Base-by-base conservation (phyloP, 2,888 invertebrate genomes). In the Napeogenes inachia region DNA sequence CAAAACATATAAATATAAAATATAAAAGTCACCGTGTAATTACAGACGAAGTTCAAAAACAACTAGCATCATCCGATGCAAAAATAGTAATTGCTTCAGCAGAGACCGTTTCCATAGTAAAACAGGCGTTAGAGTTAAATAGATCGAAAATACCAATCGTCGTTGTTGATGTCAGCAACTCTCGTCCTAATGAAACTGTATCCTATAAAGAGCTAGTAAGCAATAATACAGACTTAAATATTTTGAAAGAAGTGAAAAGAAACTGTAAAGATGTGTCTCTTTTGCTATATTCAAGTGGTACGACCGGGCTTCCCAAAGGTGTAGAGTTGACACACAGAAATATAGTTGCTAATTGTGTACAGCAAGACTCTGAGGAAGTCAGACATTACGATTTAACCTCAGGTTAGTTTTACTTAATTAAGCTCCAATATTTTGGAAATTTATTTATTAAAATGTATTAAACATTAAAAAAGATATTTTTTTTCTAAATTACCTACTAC, bases 281-380 rank as follows among this genome's bases (percentile, higher is more conserved):
- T 38, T 74, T 97, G 68, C 96, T 95, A 0, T 97, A 94, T 85
- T 97, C 96, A 4, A 96, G 96, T 77, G 96, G 96, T 4, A 97
- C 97, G 0, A 97, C 96, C 0, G 97, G 97, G 0, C 69, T 94
- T 32, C 94, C 95, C 0, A 95, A 96, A 86, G 95, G 94, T 5
- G 95, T 95, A 0, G 90, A 93, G 73, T 76, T 95, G 2, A 92
- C 93, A 0, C 93, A 95, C 80, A 79, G 70, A 53, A 93, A 92
- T 78, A 61, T 93, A 4, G 76, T 92, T 2, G 75, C 92, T 0
- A 92, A 93, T 72, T 76, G 75, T 69, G 71, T 77, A 62, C 89
- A 89, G 56, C 85, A 86, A 57, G 78, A 79, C 64, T 71, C 76
- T 42, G 59, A 60, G 2, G 81, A 81, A 57, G 53, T 79, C 0